Conservation (phyloP, 2,797 vertebrate species). For the Pitangus sulphuratus region DNA sequence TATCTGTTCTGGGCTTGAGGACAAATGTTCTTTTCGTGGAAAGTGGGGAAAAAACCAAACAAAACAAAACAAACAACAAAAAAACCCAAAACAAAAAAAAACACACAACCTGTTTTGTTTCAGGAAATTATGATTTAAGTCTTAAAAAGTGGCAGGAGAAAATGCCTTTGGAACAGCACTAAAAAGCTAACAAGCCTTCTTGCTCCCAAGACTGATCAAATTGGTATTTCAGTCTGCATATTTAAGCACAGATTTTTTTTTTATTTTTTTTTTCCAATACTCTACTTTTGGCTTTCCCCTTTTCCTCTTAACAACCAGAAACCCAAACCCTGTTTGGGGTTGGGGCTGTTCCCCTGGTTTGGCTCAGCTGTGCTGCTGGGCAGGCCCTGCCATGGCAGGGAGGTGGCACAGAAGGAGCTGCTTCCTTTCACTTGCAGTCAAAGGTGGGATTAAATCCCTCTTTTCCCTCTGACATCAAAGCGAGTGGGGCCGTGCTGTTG, state of each 20-base stretch:
- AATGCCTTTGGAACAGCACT: not conserved
- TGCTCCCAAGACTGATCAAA: not conserved
- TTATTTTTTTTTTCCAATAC: not conserved
- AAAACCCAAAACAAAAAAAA: not conserved
- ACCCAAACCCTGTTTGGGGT: not conserved
- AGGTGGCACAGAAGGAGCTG: not conserved
- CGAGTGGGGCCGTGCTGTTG: not conserved
- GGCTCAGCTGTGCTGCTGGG: not conserved
- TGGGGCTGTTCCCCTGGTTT: not conserved
- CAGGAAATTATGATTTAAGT: not conserved
- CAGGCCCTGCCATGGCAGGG: not conserved
- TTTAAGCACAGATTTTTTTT: not conserved
- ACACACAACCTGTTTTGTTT: not conserved
- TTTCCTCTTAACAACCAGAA: not conserved
- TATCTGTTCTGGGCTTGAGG: not conserved
- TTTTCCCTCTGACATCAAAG: not conserved
- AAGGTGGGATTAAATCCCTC: slow-evolving; percentile 3
- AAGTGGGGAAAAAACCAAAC: not conserved
- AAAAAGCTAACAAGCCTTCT: not conserved
- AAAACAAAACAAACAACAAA: not conserved
- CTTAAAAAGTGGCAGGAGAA: not conserved
- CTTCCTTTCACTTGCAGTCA: not conserved
- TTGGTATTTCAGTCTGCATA: not conserved
- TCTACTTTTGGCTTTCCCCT: not conserved
- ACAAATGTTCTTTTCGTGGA: not conserved